phyloP scores from a whole-genome alignment of 92 coral and sea anemone species.

The Zoanthus sociatus region DNA sequence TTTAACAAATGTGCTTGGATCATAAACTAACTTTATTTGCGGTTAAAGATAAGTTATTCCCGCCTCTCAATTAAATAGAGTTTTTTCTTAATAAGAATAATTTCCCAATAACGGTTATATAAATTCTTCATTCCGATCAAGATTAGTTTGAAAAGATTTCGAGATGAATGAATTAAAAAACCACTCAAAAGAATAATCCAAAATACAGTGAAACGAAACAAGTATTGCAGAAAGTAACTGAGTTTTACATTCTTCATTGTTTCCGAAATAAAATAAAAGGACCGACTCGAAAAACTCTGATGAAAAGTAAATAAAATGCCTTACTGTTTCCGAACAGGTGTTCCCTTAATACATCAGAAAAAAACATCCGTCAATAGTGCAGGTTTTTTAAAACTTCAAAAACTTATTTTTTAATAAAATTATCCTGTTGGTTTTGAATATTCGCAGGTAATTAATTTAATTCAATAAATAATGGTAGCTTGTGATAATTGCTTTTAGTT shows the following conservation, averaged over 20 bases:
- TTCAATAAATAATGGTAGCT: background rate
- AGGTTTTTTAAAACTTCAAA: background rate
- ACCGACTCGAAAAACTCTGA: conserved; percentile 19
- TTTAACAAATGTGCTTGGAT: too few relatives aligned
- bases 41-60: too few relatives aligned
- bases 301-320: conserved; percentile 34
- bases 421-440: background rate
- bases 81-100: too few relatives aligned
- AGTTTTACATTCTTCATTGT: background rate
- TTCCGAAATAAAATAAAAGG: background rate
- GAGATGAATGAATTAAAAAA: background rate
- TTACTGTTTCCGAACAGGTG: conserved; percentile 19
- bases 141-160: background rate
- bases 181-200: background rate
- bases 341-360: background rate
- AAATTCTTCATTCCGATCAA: background rate
- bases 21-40: too few relatives aligned
- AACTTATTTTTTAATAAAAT: background rate
- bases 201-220: background rate
- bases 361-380: background rate
- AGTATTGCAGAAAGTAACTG: background rate
- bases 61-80: too few relatives aligned
- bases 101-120: too few relatives aligned
- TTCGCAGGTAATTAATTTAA: background rate
- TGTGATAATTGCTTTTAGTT: background rate